Evolutionary conservation across 2,113 vertebrate species (phyloP).

Genomic region (Mola mola): DNA sequence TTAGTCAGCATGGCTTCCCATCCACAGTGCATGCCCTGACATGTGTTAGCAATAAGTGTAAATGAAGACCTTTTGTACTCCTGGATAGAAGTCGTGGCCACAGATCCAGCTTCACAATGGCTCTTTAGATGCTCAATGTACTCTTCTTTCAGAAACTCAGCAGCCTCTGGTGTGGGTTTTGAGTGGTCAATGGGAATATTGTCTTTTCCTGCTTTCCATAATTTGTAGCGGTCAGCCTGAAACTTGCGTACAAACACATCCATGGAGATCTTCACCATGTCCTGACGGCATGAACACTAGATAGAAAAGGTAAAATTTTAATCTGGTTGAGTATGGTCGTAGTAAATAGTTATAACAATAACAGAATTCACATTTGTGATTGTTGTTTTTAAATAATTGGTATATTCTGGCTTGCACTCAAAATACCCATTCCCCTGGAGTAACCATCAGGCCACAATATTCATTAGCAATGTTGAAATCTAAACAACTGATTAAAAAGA

Average conservation of each 20-base stretch:
- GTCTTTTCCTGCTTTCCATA: conserved; percentile 95
- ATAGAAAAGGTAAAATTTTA: not conserved
- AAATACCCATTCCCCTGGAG: too few relatives aligned
- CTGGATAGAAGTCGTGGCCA: conserved; percentile 5
- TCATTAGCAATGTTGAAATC: too few relatives aligned
- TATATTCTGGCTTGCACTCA: too few relatives aligned
- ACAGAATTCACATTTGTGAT: too few relatives aligned
- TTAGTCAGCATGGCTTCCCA: too few relatives aligned
- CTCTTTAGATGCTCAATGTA: conserved; percentile 26
- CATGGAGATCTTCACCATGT: conserved; percentile 99
- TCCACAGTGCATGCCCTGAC: too few relatives aligned
- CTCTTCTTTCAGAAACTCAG: conserved; percentile 81
- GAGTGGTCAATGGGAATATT: conserved; percentile 88
- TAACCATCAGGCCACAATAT: too few relatives aligned
- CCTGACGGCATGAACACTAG: conserved; percentile 96
- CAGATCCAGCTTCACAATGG: not conserved
- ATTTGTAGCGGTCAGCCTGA: conserved; percentile 94
- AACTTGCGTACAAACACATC: conserved; percentile 96
- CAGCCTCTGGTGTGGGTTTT: conserved; percentile 89
- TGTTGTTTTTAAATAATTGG: too few relatives aligned
- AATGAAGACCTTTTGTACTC: conserved; percentile 49
- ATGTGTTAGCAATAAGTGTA: not conserved
- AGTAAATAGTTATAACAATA: too few relatives aligned
- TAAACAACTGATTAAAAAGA: too few relatives aligned
- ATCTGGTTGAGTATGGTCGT: too few relatives aligned